Evolutionary conservation across 2,888 invertebrate species (phyloP).

Genomic region (Tenthredo notha): DNA sequence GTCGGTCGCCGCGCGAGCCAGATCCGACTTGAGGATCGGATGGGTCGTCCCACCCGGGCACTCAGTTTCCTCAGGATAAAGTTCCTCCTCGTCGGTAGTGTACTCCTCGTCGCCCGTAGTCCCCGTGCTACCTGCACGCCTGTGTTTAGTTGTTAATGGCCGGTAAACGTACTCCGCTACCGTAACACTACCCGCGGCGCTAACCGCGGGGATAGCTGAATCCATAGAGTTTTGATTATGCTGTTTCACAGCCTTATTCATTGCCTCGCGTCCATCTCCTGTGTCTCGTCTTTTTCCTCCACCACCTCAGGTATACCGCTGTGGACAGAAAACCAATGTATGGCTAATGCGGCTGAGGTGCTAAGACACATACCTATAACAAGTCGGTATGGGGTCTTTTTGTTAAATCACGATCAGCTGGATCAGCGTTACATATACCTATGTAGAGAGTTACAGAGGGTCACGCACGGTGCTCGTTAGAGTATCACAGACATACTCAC

Average conservation of each 20-base stretch:
- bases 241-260: slow-evolving; percentile 56
- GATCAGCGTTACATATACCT: not conserved
- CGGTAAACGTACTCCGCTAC: slow-evolving; percentile 73
- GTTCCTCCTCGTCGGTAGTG: slow-evolving; percentile 80
- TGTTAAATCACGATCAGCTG: not conserved
- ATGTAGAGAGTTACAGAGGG: not conserved
- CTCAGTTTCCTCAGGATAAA: slow-evolving; percentile 78
- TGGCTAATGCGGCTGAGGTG: not conserved
- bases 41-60: slow-evolving; percentile 66
- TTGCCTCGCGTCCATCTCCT: slow-evolving; percentile 69
- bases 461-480: not conserved
- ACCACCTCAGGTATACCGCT: not conserved
- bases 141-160: slow-evolving; percentile 73
- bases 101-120: slow-evolving; percentile 81
- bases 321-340: not conserved
- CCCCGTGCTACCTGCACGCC: slow-evolving; percentile 78
- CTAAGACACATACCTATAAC: not conserved
- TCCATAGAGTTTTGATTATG: slow-evolving; percentile 67
- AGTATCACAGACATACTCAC: not conserved
- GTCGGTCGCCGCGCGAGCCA: slow-evolving; percentile 73
- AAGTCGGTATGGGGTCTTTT: not conserved
- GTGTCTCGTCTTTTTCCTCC: not conserved
- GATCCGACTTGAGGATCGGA: slow-evolving; percentile 72
- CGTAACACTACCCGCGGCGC: slow-evolving; percentile 64
- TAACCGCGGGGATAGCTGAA: slow-evolving; percentile 60